Conservation (phyloP, 1,140 invertebrate genomes). For the Drosophila arizonae region DNA sequence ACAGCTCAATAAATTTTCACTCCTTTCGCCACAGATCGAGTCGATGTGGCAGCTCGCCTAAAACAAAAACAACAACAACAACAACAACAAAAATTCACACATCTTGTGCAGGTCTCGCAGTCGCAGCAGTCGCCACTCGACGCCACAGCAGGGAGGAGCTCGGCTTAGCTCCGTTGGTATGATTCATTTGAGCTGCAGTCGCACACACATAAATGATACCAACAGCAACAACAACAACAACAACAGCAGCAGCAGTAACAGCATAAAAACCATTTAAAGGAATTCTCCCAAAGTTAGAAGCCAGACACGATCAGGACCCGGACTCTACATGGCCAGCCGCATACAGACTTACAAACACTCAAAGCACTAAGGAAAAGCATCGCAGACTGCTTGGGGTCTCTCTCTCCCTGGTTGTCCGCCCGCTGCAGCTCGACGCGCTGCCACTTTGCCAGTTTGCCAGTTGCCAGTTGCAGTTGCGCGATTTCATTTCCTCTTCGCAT, state of each 20-base stretch:
- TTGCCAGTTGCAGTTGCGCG: constrained; percentile 52
- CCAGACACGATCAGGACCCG: constrained; percentile 63
- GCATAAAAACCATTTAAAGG: constrained; percentile 73
- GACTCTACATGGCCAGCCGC: constrained; percentile 38
- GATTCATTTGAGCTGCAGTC: constrained; percentile 70
- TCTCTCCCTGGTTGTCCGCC: constrained; percentile 9
- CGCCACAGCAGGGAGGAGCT: constrained; percentile 79
- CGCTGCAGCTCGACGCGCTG: not conserved
- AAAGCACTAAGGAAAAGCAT: constrained; percentile 37
- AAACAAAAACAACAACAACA: not conserved
- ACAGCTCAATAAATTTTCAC: constrained; percentile 82
- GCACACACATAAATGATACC: constrained; percentile 57
- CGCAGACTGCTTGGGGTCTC: constrained; percentile 82
- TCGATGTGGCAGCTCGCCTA: constrained; percentile 18
- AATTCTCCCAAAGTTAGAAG: constrained; percentile 74
- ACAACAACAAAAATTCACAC: constrained; percentile 63
- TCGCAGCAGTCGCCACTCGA: constrained; percentile 57
- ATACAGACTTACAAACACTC: constrained; percentile 28
- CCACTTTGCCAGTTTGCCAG: not conserved
- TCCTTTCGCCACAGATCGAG: constrained; percentile 72
- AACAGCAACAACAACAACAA: constrained; percentile 35
- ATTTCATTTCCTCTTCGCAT: constrained; percentile 76
- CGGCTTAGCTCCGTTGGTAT: constrained; percentile 41
- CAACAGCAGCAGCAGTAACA: not conserved
- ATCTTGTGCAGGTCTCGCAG: constrained; percentile 56